phyloP scores from a whole-genome alignment of 1,140 invertebrate genomes.

The Venustaconcha ellipsiformis region DNA sequence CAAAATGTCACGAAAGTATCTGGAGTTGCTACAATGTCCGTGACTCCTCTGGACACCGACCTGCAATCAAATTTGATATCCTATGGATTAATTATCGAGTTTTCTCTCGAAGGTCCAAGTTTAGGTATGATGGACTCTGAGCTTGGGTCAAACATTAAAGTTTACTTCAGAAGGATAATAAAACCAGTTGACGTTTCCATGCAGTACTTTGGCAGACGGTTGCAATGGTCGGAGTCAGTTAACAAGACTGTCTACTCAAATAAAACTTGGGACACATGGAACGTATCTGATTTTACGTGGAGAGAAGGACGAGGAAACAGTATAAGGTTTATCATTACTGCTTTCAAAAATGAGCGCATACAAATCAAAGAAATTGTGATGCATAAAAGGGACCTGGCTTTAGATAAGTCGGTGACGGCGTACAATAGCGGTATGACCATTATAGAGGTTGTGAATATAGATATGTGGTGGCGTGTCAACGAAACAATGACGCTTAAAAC shows the following conservation, averaged over 20 bases:
- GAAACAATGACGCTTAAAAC: slow-evolving; percentile 32
- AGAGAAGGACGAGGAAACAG: slow-evolving; percentile 15
- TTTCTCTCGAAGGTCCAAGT: slow-evolving; percentile 14
- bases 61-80: background rate
- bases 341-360: background rate
- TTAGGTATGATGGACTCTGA: slow-evolving; percentile 40
- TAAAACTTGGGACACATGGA: background rate
- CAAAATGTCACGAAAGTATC: background rate
- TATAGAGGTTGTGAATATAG: slow-evolving; percentile 43
- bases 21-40: background rate
- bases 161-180: slow-evolving; percentile 13
- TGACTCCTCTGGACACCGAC: background rate
- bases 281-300: slow-evolving; percentile 43
- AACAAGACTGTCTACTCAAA: slow-evolving; percentile 4
- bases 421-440: slow-evolving; percentile 26
- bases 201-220: slow-evolving; percentile 22
- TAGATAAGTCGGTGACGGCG: slow-evolving; percentile 2
- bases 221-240: slow-evolving; percentile 2
- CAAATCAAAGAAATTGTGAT: background rate
- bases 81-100: slow-evolving; percentile 30
- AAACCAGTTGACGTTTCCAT: slow-evolving; percentile 10
- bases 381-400: background rate
- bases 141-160: slow-evolving; percentile 26
- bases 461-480: slow-evolving; percentile 49
- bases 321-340: slow-evolving; percentile 1